These are phyloP conservation scores for Rhizomys pruinosus DNA, from an alignment of 2,113 vertebrate genomes.

Conservation along the genomic window DNA sequence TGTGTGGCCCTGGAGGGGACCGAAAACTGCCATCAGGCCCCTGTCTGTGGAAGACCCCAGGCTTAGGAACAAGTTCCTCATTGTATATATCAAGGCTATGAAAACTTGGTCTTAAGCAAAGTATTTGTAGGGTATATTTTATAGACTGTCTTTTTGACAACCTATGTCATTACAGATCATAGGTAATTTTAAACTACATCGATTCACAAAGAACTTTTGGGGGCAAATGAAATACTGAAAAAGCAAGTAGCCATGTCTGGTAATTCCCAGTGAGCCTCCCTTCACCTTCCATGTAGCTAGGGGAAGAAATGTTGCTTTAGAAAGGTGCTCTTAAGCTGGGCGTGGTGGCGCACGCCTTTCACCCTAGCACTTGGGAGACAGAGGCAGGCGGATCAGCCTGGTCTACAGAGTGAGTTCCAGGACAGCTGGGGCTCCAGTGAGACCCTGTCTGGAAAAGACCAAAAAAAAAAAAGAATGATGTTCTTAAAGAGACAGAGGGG, in stretches of 20 bases:
- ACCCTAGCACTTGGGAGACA: not conserved
- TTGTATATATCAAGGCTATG: not conserved
- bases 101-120: not conserved
- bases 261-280: not conserved
- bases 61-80: constrained; percentile 5
- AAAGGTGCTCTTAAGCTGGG: not conserved
- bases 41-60: not conserved
- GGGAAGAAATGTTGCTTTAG: not conserved
- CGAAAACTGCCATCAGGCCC: not conserved
- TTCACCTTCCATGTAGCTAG: no score
- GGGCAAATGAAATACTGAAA: not conserved
- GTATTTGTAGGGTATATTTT: not conserved
- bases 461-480: no score
- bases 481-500: no score
- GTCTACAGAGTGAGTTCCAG: not conserved
- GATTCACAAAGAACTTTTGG: not conserved
- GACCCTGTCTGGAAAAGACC: not conserved
- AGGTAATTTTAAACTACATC: not conserved
- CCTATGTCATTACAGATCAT: not conserved
- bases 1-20: not conserved
- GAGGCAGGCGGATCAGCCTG: not conserved
- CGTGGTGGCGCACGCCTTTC: not conserved
- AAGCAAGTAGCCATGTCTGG: not conserved
- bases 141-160: not conserved
- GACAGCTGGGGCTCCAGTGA: not conserved